Evolutionary conservation across 2,888 invertebrate genomes (phyloP).

Genomic region (Pachymerium ferrugineum): DNA sequence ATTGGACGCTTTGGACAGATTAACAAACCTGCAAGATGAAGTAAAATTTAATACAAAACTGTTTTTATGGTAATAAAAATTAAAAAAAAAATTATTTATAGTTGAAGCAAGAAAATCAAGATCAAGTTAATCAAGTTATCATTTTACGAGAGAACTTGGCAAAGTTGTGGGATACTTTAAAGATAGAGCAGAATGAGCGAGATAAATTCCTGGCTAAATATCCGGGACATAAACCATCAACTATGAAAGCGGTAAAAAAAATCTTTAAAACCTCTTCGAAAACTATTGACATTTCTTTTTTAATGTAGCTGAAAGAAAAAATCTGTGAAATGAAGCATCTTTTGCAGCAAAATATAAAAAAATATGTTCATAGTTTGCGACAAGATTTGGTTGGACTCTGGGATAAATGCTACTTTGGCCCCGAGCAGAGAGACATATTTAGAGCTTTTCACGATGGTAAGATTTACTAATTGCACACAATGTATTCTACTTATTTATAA

Average conservation of each 20-base stretch:
- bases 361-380: not conserved
- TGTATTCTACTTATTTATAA: too few relatives aligned
- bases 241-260: not conserved
- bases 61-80: not conserved
- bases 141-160: not conserved
- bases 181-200: not conserved
- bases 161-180: not conserved
- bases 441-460: constrained; percentile 15
- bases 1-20: not conserved
- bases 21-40: not conserved
- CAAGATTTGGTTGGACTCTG: not conserved
- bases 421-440: not conserved
- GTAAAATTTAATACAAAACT: not conserved
- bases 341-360: not conserved
- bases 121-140: not conserved
- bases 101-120: not conserved
- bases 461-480: not conserved
- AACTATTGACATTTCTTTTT: not conserved
- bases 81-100: not conserved
- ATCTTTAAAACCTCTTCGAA: not conserved
- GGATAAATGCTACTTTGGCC: constrained; percentile 7
- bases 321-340: not conserved
- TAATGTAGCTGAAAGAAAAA: not conserved
- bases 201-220: not conserved
- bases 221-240: not conserved